Conservation (phyloP, 2,888 invertebrate genomes). For the Cremastobaeus sp. region DNA sequence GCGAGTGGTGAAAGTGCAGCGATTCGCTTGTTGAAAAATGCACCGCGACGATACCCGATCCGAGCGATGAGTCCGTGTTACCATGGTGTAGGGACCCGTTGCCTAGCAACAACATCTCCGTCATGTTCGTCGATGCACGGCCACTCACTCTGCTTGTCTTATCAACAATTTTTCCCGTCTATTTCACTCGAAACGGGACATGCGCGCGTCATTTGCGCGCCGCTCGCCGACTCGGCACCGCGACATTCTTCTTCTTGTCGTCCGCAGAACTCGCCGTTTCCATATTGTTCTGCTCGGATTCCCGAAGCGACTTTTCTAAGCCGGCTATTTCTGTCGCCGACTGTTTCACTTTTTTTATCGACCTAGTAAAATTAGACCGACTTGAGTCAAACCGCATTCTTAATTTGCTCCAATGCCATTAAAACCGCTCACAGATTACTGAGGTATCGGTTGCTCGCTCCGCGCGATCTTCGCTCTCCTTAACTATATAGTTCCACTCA, state of each 20-base stretch:
- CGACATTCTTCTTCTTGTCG: no score
- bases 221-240: no score
- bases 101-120: conserved; percentile 74
- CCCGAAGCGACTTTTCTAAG: conserved; percentile 7
- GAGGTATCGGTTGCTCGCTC: no score
- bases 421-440: conserved; percentile 5
- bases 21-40: no score
- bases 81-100: conserved; percentile 70
- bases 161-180: conserved; percentile 17
- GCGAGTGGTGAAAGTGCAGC: conserved; percentile 1
- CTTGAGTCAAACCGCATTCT: conserved; percentile 32
- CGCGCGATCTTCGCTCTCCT: no score
- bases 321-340: conserved; percentile 43
- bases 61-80: conserved; percentile 63
- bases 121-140: conserved; percentile 56
- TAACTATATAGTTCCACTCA: no score
- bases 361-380: conserved; percentile 45
- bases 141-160: conserved; percentile 34
- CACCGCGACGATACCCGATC: conserved; percentile 9
- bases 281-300: conserved; percentile 8
- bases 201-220: no score
- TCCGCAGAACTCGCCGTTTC: neutral
- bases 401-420: conserved; percentile 12
- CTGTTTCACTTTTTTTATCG: conserved; percentile 46
- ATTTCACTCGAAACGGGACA: no score